A percentile compares a stretch with the other conserved stretches of the same genome.
phyloP scores from a whole-genome alignment of 2,888 invertebrate species.

The Plagodis pulveraria region DNA sequence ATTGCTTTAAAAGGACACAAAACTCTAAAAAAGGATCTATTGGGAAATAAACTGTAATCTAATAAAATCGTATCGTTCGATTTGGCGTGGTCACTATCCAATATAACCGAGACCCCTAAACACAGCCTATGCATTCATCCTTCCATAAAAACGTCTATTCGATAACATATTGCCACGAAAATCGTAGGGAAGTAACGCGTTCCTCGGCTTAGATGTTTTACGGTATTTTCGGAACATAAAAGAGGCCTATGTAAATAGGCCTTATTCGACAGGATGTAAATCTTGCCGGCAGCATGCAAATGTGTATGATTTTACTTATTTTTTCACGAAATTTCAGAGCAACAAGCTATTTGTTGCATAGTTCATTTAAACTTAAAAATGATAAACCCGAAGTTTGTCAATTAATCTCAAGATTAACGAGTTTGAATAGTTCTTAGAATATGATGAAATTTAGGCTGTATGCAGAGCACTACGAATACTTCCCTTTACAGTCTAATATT shows the following conservation, averaged over 20 bases:
- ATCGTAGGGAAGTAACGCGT: constrained; percentile 30
- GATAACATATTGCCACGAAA: constrained; percentile 37
- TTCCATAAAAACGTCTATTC: constrained; percentile 39
- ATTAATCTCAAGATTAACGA: no score
- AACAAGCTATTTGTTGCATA: no score
- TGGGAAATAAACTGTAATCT: neutral
- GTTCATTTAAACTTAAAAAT: no score
- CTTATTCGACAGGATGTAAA: constrained; percentile 38
- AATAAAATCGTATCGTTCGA: constrained; percentile 6
- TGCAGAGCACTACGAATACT: no score
- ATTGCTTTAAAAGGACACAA: no score
- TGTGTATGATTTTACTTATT: constrained; percentile 29
- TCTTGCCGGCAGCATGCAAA: constrained; percentile 31
- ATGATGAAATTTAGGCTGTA: no score
- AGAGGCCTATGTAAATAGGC: constrained; percentile 39
- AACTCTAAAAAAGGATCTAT: no score
- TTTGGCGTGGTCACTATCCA: constrained; percentile 23
- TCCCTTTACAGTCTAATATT: no score
- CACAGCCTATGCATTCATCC: constrained; percentile 30
- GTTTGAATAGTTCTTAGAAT: no score
- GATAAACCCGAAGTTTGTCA: no score
- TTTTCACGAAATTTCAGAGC: neutral
- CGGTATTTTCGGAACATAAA: constrained; percentile 37
- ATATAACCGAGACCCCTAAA: constrained; percentile 23
- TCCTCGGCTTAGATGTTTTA: constrained; percentile 30